Evolutionary conservation across 2,113 vertebrate species (phyloP).

Genomic region (Coreoperca whiteheadi): DNA sequence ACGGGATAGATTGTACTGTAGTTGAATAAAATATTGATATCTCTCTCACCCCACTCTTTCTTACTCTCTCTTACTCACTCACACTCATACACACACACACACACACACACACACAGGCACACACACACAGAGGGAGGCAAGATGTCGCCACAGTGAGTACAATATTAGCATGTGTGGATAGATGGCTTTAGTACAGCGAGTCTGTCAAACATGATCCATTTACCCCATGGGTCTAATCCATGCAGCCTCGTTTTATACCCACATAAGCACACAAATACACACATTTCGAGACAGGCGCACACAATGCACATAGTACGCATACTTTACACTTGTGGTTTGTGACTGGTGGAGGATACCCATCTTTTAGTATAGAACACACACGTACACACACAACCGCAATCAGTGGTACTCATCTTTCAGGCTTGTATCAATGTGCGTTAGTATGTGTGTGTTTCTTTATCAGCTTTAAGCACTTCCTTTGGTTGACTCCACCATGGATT

Average conservation of each 20-base stretch:
- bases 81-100: background rate
- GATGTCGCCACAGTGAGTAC: conserved; percentile 65
- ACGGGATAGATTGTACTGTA: background rate
- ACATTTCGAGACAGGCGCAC: conserved; percentile 19
- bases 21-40: background rate
- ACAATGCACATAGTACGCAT: conserved; percentile 70
- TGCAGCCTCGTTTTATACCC: conserved; percentile 58
- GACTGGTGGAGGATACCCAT: conserved; percentile 51
- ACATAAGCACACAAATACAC: conserved; percentile 37
- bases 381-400: background rate
- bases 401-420: background rate
- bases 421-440: background rate
- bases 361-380: conserved; percentile 49
- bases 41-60: background rate
- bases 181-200: conserved; percentile 81
- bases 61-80: background rate
- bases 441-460: conserved; percentile 45
- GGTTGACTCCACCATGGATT: conserved; percentile 36
- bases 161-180: conserved; percentile 83
- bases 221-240: conserved; percentile 75
- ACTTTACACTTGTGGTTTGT: conserved; percentile 65
- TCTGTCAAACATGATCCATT: conserved; percentile 84
- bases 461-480: conserved; percentile 64
- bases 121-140: conserved; percentile 42
- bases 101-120: conserved; percentile 38